phyloP scores from a whole-genome alignment of 1,140 invertebrate species.

The Melanaphis sacchari region DNA sequence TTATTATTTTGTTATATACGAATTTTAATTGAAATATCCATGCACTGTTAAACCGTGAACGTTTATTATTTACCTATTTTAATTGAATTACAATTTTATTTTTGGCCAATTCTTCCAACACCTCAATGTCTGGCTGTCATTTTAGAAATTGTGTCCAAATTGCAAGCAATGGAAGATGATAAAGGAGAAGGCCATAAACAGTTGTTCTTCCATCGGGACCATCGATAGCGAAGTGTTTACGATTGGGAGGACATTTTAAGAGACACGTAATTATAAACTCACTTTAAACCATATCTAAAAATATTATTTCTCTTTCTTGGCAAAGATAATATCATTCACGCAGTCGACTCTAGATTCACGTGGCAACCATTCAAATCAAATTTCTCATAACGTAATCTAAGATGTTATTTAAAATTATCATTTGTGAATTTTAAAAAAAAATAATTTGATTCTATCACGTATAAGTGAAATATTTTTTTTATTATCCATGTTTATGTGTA shows the following conservation, averaged over 20 bases:
- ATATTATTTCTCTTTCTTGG: constrained; percentile 50
- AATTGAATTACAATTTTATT: background rate
- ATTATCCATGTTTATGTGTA: background rate
- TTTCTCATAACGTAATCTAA: constrained; percentile 25
- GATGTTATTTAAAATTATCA: constrained; percentile 7
- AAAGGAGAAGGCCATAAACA: constrained; percentile 25
- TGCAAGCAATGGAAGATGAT: constrained; percentile 44
- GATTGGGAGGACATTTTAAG: constrained; percentile 47
- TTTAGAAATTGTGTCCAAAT: background rate
- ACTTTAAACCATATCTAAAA: constrained; percentile 50
- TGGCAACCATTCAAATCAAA: constrained; percentile 54
- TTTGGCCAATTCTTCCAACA: background rate
- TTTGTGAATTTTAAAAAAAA: background rate
- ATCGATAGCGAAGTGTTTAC: constrained; percentile 47
- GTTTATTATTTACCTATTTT: constrained; percentile 15
- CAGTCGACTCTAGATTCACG: constrained; percentile 10
- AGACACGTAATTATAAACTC: constrained; percentile 55
- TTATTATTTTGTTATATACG: background rate
- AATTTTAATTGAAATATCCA: background rate
- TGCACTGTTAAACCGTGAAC: constrained; percentile 10
- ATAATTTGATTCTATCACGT: background rate
- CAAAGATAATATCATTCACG: constrained; percentile 38
- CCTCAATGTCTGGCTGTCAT: background rate
- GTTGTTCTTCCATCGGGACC: constrained; percentile 35
- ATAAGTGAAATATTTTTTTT: background rate